A percentile compares a stretch with the other conserved stretches of the same genome.
Conservation (phyloP, 2,797 vertebrate genomes). For the Psittacula derbiana region DNA sequence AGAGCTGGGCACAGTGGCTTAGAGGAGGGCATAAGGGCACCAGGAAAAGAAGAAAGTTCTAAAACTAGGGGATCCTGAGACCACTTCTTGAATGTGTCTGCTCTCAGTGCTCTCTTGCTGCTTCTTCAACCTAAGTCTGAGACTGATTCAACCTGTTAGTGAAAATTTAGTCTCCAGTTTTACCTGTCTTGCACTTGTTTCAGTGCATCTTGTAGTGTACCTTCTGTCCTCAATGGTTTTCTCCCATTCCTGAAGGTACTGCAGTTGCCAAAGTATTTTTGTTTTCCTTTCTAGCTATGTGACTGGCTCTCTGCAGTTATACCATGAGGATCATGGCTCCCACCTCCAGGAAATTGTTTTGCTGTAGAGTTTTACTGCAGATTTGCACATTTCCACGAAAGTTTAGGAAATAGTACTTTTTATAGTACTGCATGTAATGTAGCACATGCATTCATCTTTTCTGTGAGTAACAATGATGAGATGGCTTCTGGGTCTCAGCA, state of each 20-base stretch:
- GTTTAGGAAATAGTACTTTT: neutral
- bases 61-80: neutral
- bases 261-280: neutral
- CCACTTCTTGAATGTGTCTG: neutral
- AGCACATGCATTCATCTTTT: neutral
- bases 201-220: neutral
- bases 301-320: neutral
- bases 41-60: neutral
- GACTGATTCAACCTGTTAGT: neutral
- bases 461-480: neutral
- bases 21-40: too few relatives aligned
- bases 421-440: neutral
- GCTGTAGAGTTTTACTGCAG: neutral
- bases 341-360: neutral
- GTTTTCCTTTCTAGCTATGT: neutral
- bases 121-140: neutral
- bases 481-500: accelerated
- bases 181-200: neutral
- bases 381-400: neutral
- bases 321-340: neutral
- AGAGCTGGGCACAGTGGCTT: neutral
- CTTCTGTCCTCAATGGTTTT: neutral
- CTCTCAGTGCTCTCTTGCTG: neutral
- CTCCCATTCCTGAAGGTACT: neutral
- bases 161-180: neutral